phyloP scores from a whole-genome alignment of 2,113 vertebrate genomes.

The rabbit (Oryctolagus cuniculus) region DNA sequence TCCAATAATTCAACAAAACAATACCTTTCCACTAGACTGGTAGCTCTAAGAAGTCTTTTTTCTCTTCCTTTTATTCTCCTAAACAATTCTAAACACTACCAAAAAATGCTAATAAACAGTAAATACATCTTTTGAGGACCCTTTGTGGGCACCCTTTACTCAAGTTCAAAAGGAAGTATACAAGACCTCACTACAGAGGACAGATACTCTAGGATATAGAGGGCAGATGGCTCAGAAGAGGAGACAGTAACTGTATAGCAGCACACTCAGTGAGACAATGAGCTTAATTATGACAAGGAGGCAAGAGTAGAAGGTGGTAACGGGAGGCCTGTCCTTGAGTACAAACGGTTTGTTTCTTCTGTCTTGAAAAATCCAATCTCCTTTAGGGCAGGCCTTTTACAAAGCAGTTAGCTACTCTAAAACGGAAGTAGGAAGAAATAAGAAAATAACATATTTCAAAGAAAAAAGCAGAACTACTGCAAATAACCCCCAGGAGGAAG shows the following conservation, averaged over 20 bases:
- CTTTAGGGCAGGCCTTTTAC: not conserved
- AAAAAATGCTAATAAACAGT: not conserved
- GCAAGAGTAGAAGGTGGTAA: not conserved
- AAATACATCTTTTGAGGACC: not conserved
- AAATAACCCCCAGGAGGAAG: not conserved
- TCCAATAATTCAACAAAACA: not conserved
- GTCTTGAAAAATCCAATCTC: constrained; percentile 8
- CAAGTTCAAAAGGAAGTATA: not conserved
- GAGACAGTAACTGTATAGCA: not conserved
- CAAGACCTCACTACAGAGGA: not conserved
- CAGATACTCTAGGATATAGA: not conserved
- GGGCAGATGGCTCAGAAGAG: not conserved
- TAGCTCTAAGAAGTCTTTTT: not conserved
- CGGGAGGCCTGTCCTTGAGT: not conserved
- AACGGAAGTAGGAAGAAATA: not conserved
- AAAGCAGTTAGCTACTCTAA: not conserved
- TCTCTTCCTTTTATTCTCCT: not conserved
- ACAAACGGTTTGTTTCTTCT: not conserved
- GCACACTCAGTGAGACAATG: not conserved
- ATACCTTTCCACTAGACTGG: not conserved
- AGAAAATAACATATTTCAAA: constrained; percentile 9
- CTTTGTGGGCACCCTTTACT: not conserved
- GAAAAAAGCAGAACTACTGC: not conserved
- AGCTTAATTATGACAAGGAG: not conserved
- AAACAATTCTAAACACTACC: constrained; percentile 23